Evolutionary conservation across 2,888 invertebrate species (phyloP), one percentile per base, ranked within the genome.

Genomic region (Pyrrhia umbra): DNA sequence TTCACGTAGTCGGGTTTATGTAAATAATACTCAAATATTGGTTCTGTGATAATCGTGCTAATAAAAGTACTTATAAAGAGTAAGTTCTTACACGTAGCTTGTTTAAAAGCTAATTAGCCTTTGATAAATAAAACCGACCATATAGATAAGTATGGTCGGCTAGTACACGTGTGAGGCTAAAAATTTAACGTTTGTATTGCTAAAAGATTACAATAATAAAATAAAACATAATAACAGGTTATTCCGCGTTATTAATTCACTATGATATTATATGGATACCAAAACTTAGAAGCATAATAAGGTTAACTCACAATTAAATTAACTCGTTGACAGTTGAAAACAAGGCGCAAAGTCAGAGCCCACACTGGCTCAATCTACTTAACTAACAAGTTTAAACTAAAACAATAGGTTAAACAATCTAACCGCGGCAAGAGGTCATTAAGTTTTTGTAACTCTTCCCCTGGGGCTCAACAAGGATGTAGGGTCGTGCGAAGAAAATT

Each of bases 401-500:
- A 82, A 79, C 80, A 81, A 82, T 79, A 79, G 79, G 81, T 84
- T 82, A 84, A 83, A 77, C 85, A 85, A 82, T 82, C 71, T 81
- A 81, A 80, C 82, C 79, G 75, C 82, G 80, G 78, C 77, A 79
- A 83, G 85, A 85, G 87, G 86, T 91, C 91, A 90, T 91, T 90
- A 90, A 87, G 86, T 86, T 90, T 89, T 89, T 87, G 82, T 82
- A 90, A 90, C 86, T 87, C 86, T 86, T 88, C 88, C 87, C 87
- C 71, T 70, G 85, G 85, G 90, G 86, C 83, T 86, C 84, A 85
- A 84, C 87, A 84, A 81, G 86, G 85, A 87, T 89, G 87, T 89
- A 88, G 86, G 88, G 83, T 87, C 88, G 89, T 86, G 87, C 86
- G 87, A 90, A 90, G 90, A 87, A 92, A 93, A 94, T 94, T 95